Conservation (phyloP, 2,888 invertebrate genomes). For the Trichogramma dendrolimi region DNA sequence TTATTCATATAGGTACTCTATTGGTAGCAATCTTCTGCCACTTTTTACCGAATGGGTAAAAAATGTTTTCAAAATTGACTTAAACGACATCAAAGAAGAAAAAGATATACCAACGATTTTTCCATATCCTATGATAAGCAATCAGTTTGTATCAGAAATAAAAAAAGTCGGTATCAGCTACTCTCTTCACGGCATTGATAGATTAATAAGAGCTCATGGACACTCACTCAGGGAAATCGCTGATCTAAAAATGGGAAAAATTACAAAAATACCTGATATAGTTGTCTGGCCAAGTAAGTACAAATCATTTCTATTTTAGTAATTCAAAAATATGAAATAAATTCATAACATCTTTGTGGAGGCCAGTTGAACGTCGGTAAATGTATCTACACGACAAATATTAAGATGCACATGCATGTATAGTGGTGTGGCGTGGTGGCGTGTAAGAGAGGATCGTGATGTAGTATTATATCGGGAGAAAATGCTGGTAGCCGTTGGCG, state of each 20-base stretch:
- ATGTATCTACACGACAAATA: no score
- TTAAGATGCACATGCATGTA: no score
- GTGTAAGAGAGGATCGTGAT: no score
- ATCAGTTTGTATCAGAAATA: constrained; percentile 60
- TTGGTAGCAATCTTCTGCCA: constrained; percentile 70
- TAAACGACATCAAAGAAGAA: constrained; percentile 51
- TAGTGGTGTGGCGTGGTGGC: no score
- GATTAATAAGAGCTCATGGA: constrained; percentile 85
- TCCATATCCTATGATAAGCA: constrained; percentile 64
- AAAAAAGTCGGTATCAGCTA: constrained; percentile 56
- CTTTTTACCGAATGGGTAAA: constrained; percentile 77
- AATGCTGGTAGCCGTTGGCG: no score
- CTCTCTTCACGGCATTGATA: constrained; percentile 75
- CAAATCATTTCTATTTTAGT: not conserved
- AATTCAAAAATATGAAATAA: not conserved
- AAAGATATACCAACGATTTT: constrained; percentile 62
- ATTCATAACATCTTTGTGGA: not conserved
- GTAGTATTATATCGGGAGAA: no score
- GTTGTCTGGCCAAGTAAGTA: constrained; percentile 83
- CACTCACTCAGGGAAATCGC: constrained; percentile 90
- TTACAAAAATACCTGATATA: constrained; percentile 85
- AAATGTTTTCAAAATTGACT: constrained; percentile 66
- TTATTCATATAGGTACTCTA: constrained; percentile 64
- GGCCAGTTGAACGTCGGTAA: no score
- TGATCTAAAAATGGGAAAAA: constrained; percentile 66